phyloP scores from a whole-genome alignment of 2,888 invertebrate genomes.

The Chloroclysta siterata region DNA sequence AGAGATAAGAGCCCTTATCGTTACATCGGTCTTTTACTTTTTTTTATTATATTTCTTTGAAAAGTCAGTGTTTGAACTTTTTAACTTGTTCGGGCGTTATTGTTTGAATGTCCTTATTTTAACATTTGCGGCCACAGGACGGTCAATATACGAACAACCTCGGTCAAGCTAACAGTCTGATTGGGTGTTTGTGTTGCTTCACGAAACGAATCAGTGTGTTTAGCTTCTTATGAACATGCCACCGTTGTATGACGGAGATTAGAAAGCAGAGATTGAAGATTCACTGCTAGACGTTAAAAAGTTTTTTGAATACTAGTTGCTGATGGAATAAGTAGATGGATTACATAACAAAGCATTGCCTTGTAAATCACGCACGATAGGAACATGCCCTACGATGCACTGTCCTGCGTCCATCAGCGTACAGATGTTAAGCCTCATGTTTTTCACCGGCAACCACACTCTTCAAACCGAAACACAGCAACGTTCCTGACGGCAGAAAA shows the following conservation, averaged over 20 bases:
- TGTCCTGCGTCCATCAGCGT: no score
- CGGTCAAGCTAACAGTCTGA: conserved; percentile 40
- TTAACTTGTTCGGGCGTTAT: conserved; percentile 7
- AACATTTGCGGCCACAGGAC: conserved; percentile 43
- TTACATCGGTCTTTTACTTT: background rate
- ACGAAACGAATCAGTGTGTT: conserved; percentile 18
- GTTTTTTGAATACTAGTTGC: no score
- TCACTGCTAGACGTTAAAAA: background rate
- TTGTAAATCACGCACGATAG: no score
- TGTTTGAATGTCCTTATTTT: conserved; percentile 29
- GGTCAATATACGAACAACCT: conserved; percentile 43
- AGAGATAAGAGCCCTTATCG: no score
- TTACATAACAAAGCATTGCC: no score
- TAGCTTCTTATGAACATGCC: background rate
- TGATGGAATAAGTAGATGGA: no score
- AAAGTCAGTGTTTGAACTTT: background rate
- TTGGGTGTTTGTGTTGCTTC: conserved; percentile 51
- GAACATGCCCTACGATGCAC: no score
- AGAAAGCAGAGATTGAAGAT: background rate
- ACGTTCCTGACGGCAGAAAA: no score
- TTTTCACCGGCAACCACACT: no score
- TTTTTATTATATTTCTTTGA: background rate
- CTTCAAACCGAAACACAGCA: no score
- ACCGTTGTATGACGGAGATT: background rate
- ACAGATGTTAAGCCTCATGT: no score